phyloP scores from a whole-genome alignment of 2,797 vertebrate species.

The Salarias fasciatus region DNA sequence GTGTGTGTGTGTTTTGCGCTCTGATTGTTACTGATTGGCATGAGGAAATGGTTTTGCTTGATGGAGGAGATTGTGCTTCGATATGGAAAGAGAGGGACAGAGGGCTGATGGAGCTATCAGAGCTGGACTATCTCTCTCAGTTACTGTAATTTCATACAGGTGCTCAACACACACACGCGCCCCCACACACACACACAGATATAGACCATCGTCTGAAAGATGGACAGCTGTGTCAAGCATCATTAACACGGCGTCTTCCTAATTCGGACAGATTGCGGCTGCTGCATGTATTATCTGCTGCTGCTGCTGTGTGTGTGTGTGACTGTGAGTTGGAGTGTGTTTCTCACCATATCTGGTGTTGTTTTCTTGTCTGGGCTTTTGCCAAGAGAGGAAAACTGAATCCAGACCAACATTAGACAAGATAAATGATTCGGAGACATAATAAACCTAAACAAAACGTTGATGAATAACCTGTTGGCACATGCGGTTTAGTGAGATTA shows the following conservation, averaged over 20 bases:
- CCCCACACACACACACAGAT: slow-evolving; percentile 34
- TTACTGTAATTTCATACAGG: slow-evolving; percentile 73
- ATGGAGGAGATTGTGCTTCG: slow-evolving; percentile 55
- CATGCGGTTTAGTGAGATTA: neutral
- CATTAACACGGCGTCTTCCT: slow-evolving; percentile 70
- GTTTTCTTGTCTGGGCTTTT: slow-evolving; percentile 32
- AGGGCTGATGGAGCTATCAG: slow-evolving; percentile 57
- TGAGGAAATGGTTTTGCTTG: slow-evolving; percentile 58
- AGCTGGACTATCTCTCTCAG: slow-evolving; percentile 56
- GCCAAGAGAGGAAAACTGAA: slow-evolving; percentile 43
- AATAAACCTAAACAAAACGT: slow-evolving; percentile 8
- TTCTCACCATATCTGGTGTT: slow-evolving; percentile 2
- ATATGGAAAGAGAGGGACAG: slow-evolving; percentile 34
- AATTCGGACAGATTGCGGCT: slow-evolving; percentile 66
- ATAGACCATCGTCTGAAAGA: slow-evolving; percentile 65
- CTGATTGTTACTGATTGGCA: slow-evolving; percentile 64
- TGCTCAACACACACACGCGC: slow-evolving; percentile 13
- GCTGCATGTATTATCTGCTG: slow-evolving; percentile 14
- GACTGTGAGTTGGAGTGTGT: slow-evolving; percentile 6
- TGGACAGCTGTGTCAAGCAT: slow-evolving; percentile 68
- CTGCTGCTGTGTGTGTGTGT: slow-evolving; percentile 23
- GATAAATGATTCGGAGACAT: slow-evolving; percentile 34
- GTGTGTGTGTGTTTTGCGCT: slow-evolving; percentile 19
- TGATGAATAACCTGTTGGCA: neutral
- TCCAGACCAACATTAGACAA: slow-evolving; percentile 27